Evolutionary conservation across 2,797 vertebrate species (phyloP).

Genomic region (Pogoniulus pusillus): DNA sequence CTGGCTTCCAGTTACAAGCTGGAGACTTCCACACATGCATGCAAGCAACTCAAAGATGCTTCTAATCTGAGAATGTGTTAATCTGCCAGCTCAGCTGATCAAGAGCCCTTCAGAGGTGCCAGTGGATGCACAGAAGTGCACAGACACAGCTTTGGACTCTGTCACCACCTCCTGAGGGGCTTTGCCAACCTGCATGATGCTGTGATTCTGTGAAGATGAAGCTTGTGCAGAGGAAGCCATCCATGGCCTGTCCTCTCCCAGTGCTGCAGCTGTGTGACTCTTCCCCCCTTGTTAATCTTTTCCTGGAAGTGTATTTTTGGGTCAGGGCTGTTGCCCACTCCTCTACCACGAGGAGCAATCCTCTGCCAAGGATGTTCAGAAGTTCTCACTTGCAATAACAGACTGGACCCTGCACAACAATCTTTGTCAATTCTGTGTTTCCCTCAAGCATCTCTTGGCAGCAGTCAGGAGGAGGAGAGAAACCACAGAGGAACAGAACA

Average conservation of each 20-base stretch:
- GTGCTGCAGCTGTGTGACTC: background rate
- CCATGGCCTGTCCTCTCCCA: background rate
- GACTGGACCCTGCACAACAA: conserved; percentile 9
- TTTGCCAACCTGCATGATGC: too few relatives aligned
- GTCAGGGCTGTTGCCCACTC: background rate
- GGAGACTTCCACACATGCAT: too few relatives aligned
- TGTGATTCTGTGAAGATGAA: background rate
- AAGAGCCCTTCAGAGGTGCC: too few relatives aligned
- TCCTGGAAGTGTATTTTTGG: conserved; percentile 43
- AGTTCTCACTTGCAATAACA: conserved; percentile 33
- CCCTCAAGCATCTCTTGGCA: background rate
- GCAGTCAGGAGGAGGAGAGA: background rate
- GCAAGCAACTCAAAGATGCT: too few relatives aligned
- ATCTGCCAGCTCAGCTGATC: too few relatives aligned
- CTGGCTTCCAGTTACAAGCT: too few relatives aligned
- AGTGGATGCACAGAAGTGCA: too few relatives aligned
- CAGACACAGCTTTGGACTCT: too few relatives aligned
- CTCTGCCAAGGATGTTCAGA: conserved; percentile 20
- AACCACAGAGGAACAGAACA: conserved; percentile 3
- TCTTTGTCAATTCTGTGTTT: conserved; percentile 5
- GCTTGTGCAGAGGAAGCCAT: background rate
- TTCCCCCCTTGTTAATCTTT: conserved; percentile 10
- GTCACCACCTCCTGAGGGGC: too few relatives aligned
- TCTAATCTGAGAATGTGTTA: too few relatives aligned
- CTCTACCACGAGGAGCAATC: background rate